Conservation (phyloP, 1,140 invertebrate species). For the Caligus rogercresseyi region DNA sequence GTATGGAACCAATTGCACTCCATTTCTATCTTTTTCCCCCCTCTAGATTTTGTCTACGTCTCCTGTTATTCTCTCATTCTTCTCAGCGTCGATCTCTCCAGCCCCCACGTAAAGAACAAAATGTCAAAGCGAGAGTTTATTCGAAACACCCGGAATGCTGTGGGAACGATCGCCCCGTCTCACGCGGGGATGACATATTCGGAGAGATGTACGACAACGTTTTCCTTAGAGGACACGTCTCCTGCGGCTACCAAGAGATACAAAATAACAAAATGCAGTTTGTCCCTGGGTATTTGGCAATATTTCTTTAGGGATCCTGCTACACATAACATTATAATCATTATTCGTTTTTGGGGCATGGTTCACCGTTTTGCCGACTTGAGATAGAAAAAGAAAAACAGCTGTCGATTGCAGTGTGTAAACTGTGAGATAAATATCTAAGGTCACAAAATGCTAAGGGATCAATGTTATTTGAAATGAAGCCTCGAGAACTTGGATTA, state of each 20-base stretch:
- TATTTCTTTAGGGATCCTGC: conserved; percentile 12
- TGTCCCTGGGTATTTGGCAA: conserved; percentile 9
- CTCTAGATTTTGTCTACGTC: conserved; percentile 36
- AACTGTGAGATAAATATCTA: no score
- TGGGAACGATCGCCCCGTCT: conserved; percentile 27
- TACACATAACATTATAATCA: no score
- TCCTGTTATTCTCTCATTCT: conserved; percentile 38
- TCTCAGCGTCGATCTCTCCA: conserved; percentile 35
- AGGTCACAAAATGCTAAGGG: no score
- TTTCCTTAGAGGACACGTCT: conserved; percentile 36
- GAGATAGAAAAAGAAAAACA: no score
- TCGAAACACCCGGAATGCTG: conserved; percentile 34
- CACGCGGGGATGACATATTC: conserved; percentile 31
- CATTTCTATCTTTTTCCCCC: conserved; percentile 20
- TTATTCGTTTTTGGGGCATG: no score
- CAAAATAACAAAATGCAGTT: background rate
- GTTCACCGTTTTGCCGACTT: no score
- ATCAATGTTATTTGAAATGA: no score
- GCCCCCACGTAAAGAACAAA: conserved; percentile 39
- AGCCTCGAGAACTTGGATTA: no score
- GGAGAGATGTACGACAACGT: conserved; percentile 39
- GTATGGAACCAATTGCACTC: no score
- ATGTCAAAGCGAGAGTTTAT: conserved; percentile 41
- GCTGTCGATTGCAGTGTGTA: no score
- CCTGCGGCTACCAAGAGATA: conserved; percentile 21